These are phyloP conservation scores for Isoperla grammatica DNA, from an alignment of 2,888 invertebrate species.

Conservation along the genomic window DNA sequence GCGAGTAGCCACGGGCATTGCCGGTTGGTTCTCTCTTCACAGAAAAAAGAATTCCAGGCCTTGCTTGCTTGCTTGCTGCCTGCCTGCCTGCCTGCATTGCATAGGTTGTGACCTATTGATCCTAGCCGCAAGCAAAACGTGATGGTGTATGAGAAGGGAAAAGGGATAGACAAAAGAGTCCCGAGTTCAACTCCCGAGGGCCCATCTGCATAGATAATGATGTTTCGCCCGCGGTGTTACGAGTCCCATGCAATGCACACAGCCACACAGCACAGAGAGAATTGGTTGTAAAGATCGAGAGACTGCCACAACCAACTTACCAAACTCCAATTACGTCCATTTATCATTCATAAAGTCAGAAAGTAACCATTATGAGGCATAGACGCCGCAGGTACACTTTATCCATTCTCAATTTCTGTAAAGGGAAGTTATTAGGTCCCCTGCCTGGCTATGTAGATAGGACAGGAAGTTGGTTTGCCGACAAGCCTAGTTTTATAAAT, in stretches of 20 bases:
- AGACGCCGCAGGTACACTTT: neutral
- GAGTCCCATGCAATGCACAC: constrained; percentile 18
- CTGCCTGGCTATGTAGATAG: too few species aligned
- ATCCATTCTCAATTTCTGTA: too few species aligned
- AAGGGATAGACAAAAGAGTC: constrained; percentile 30
- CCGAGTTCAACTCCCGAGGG: constrained; percentile 39
- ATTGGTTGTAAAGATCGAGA: constrained; percentile 5
- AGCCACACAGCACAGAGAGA: constrained; percentile 1
- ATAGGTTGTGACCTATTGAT: constrained; percentile 30
- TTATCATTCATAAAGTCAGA: constrained; percentile 25
- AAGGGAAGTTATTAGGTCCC: too few species aligned
- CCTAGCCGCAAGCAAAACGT: constrained; percentile 27
- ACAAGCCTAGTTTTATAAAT: too few species aligned
- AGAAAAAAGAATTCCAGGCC: constrained; percentile 24
- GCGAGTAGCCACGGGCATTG: constrained; percentile 20
- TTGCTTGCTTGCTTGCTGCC: neutral
- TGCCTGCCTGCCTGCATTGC: constrained; percentile 15
- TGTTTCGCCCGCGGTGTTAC: constrained; percentile 35
- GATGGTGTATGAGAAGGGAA: constrained; percentile 26
- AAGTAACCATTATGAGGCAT: constrained; percentile 22
- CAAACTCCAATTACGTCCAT: constrained; percentile 24
- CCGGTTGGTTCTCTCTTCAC: constrained; percentile 22
- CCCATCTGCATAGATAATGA: constrained; percentile 45
- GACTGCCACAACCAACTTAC: constrained; percentile 1
- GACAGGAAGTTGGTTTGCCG: too few species aligned